Conservation (phyloP, 2,113 vertebrate species). For the Eira barbara region DNA sequence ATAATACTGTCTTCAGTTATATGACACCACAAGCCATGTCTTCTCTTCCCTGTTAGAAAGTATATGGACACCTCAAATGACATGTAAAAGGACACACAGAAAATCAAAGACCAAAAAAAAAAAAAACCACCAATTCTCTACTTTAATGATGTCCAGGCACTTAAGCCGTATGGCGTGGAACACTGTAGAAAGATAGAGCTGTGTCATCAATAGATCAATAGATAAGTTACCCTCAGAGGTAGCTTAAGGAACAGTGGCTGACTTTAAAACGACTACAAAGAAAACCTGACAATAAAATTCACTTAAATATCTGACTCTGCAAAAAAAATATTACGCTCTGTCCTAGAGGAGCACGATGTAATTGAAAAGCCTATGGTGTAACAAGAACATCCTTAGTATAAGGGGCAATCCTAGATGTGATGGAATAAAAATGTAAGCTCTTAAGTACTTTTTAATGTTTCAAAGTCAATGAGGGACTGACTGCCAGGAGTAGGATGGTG, state of each 20-base stretch:
- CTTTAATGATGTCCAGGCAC: conserved; percentile 22
- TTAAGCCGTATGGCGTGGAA: conserved; percentile 50
- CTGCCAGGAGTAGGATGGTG: neutral
- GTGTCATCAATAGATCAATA: conserved; percentile 64
- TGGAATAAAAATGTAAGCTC: conserved; percentile 47
- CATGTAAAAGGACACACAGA: neutral
- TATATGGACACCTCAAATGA: neutral
- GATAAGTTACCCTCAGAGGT: conserved; percentile 57
- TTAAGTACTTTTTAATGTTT: conserved; percentile 64
- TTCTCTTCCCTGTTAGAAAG: neutral
- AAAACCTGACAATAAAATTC: conserved; percentile 66
- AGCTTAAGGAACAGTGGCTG: conserved; percentile 53
- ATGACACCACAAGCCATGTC: neutral
- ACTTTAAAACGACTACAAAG: conserved; percentile 61
- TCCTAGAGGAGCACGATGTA: conserved; percentile 46
- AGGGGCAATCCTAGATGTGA: conserved; percentile 37
- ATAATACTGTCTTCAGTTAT: conserved; percentile 9
- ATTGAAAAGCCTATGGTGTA: conserved; percentile 49
- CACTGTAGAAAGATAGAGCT: conserved; percentile 58
- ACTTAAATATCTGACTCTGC: conserved; percentile 71
- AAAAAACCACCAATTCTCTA: neutral
- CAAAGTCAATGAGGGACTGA: conserved; percentile 41
- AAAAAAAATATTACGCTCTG: conserved; percentile 42
- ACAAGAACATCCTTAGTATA: conserved; percentile 32
- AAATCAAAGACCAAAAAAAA: conserved; percentile 7